phyloP scores from a whole-genome alignment of 2,888 invertebrate species.

The Heliconius ethilla region DNA sequence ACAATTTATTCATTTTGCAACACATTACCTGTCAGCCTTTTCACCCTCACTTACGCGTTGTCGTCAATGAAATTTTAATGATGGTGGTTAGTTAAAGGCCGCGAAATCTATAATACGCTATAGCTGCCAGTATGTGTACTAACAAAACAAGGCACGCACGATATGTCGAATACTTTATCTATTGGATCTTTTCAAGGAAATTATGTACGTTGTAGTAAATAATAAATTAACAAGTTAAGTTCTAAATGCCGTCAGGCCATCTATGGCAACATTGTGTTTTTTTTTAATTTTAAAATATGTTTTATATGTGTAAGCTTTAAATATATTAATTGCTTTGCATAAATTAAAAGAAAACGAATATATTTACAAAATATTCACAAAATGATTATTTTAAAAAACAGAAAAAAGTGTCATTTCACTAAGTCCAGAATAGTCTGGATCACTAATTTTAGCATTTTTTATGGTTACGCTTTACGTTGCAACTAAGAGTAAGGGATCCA shows the following conservation, averaged over 20 bases:
- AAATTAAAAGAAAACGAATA: no score
- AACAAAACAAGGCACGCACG: slow-evolving; percentile 72
- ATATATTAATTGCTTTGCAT: background rate
- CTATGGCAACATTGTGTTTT: background rate
- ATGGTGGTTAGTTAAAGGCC: slow-evolving; percentile 75
- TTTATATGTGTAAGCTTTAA: no score
- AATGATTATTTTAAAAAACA: no score
- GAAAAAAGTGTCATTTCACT: no score
- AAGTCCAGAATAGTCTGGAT: no score
- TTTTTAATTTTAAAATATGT: no score
- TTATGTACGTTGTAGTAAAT: slow-evolving; percentile 35
- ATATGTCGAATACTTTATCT: slow-evolving; percentile 45
- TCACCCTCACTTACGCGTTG: slow-evolving; percentile 72
- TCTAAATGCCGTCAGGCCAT: slow-evolving; percentile 28
- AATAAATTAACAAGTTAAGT: slow-evolving; percentile 34
- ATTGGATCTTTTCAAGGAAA: slow-evolving; percentile 45
- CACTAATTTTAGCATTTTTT: no score
- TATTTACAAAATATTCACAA: no score
- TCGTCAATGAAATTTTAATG: slow-evolving; percentile 76
- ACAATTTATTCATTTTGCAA: slow-evolving; percentile 81
- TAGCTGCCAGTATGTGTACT: slow-evolving; percentile 58
- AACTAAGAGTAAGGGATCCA: no score
- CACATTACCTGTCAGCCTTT: slow-evolving; percentile 76
- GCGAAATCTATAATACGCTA: slow-evolving; percentile 64
- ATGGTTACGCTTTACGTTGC: no score